Conservation (phyloP, 2,888 invertebrate species). For the Ferdinandea cuprea region DNA sequence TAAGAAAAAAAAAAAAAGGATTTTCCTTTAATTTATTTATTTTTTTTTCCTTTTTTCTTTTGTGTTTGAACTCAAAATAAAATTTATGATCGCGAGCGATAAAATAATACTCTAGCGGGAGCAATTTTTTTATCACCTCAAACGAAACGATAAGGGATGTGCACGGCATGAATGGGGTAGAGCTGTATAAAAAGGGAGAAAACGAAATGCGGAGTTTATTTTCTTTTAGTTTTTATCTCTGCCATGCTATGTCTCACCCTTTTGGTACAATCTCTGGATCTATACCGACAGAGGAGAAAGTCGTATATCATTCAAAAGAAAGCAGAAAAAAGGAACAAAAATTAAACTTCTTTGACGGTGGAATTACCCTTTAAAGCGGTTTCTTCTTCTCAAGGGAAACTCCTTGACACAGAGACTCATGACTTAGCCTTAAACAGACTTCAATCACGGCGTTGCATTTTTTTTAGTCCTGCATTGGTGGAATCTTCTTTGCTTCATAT, state of each 20-base stretch:
- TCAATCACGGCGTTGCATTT: not conserved
- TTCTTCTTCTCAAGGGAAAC: conserved; percentile 38
- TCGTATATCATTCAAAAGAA: conserved; percentile 48
- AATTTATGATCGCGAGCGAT: conserved; percentile 61
- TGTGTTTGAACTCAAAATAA: conserved; percentile 59
- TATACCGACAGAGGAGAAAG: conserved; percentile 29
- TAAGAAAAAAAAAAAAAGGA: too few relatives aligned
- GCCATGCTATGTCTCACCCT: conserved; percentile 7
- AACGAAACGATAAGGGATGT: conserved; percentile 25
- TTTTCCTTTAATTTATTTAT: conserved; percentile 40
- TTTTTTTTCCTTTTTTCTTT: conserved; percentile 37
- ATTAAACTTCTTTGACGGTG: conserved; percentile 43
- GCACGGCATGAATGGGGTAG: conserved; percentile 15
- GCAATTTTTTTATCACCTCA: conserved; percentile 18
- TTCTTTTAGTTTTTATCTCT: conserved; percentile 25
- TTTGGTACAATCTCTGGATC: not conserved
- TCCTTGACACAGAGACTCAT: conserved; percentile 53
- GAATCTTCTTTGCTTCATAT: too few relatives aligned
- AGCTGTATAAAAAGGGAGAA: conserved; percentile 13
- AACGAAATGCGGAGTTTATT: conserved; percentile 17
- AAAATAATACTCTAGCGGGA: conserved; percentile 45
- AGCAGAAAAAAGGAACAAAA: not conserved
- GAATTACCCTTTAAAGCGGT: conserved; percentile 28
- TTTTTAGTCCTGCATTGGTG: not conserved
- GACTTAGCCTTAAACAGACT: conserved; percentile 9